Evolutionary conservation across 1,140 invertebrate genomes (phyloP).

Genomic region (Diorhabda elongata): DNA sequence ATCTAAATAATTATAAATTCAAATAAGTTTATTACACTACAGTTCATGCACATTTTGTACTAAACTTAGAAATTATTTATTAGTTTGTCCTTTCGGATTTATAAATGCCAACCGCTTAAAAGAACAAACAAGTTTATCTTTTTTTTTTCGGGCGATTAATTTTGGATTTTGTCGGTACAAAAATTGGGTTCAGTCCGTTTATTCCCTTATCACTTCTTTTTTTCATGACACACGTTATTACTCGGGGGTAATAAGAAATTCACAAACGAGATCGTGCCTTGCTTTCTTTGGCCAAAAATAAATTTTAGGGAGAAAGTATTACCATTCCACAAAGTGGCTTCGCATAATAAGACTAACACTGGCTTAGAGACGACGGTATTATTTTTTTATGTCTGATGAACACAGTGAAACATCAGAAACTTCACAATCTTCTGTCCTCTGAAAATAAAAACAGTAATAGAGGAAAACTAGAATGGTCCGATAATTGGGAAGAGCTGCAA

Average conservation of each 20-base stretch:
- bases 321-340: slow-evolving; percentile 1
- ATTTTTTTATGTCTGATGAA: slow-evolving; percentile 3
- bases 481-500: too few species aligned
- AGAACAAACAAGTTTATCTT: slow-evolving; percentile 3
- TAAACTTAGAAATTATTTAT: too few species aligned
- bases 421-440: too few species aligned
- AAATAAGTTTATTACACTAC: too few species aligned
- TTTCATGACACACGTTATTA: not conserved
- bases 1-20: too few species aligned
- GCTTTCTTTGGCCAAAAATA: not conserved
- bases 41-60: too few species aligned
- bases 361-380: not conserved
- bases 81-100: not conserved
- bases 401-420: not conserved
- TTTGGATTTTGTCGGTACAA: not conserved
- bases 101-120: slow-evolving; percentile 4
- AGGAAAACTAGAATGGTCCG: too few species aligned
- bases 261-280: not conserved
- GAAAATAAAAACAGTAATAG: too few species aligned
- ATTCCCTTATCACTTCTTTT: slow-evolving; percentile 2
- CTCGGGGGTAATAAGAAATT: not conserved
- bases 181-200: slow-evolving; percentile 2
- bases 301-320: slow-evolving; percentile 1
- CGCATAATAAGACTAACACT: not conserved
- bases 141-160: not conserved